Base-by-base conservation (phyloP, 2,797 vertebrate species). In the Hemibagrus guttatus region DNA sequence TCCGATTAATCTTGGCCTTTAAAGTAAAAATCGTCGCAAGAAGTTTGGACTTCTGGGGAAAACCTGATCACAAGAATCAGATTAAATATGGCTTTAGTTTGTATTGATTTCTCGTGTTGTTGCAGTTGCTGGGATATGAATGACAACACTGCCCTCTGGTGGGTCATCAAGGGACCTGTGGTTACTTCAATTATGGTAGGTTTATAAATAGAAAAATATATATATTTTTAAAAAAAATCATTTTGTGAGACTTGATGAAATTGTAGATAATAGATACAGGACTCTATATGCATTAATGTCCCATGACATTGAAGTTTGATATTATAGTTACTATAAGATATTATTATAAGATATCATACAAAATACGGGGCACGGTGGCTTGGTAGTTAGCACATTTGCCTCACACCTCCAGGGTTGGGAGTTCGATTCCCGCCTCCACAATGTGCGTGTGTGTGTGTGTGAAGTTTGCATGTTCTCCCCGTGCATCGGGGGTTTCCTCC, bases 91-190 rank as follows among this genome's bases (percentile, higher is more conserved):
- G 23, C 31, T 14, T 83, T 26, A 76, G 64, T 64, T 80, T 42
- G 21, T 26, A 56, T 21, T 42, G 56, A 71, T 66, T 78, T 9
- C 12, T 66, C 81, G 35, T 68, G 1, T 79, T 86, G 85, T 85
- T 90, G 52, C 91, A 99, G 98, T 88, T 99, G 98, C 93, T 99
- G 98, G 98, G 98, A 99, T 89, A 98, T 97, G 89, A 99, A 99
- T 91, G 97, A 97, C 90, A 96, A 97, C 93, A 98, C 97, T 69
- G 97, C 97, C 94, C 95, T 99, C 95, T 99, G 98, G 98, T 99
- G 98, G 98, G 97, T 99, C 88, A 99, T 99, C 91, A 99, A 99
- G 90, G 98, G 98, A 85, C 98, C 98, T 0, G 97, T 99, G 61
- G 96, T 99, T 58, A 97, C 96, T 16, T 99, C 98, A 0, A 99